Percentiles rank a stretch among this genome's conserved stretches.
phyloP scores from a whole-genome alignment of 2,113 vertebrate species.

The Pithys albifrons region DNA sequence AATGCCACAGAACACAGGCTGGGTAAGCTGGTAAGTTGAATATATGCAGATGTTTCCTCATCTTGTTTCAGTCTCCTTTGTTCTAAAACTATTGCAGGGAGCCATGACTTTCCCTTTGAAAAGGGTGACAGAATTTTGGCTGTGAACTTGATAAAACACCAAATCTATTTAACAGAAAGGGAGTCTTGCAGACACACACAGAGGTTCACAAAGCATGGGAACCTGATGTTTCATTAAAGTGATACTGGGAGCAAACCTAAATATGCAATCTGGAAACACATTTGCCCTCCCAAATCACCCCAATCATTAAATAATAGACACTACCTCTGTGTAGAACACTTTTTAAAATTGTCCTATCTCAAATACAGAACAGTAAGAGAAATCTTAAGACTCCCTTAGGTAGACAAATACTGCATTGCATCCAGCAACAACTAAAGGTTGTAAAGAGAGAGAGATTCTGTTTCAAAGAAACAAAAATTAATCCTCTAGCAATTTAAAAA shows the following conservation, averaged over 20 bases:
- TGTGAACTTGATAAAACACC: neutral
- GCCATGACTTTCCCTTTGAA: neutral
- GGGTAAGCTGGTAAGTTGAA: neutral
- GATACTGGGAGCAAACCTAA: neutral
- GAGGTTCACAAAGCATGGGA: neutral
- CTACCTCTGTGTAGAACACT: neutral
- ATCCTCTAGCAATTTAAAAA: neutral
- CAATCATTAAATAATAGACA: neutral
- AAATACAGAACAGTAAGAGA: neutral
- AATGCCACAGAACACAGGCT: neutral
- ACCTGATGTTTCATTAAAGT: neutral
- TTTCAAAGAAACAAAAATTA: neutral
- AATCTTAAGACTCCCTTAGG: neutral
- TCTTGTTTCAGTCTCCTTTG: neutral
- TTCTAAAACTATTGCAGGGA: neutral
- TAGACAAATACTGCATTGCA: neutral
- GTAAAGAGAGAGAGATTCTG: neutral
- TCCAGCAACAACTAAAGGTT: neutral
- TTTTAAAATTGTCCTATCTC: neutral
- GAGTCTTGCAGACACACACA: neutral
- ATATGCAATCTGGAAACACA: neutral
- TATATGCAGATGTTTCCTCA: neutral
- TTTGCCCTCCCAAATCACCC: neutral
- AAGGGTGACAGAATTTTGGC: neutral
- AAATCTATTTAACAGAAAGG: neutral